Base-by-base conservation (phyloP, 53 echinoderm and acorn worm genomes). In the Echinarachnius parma region DNA sequence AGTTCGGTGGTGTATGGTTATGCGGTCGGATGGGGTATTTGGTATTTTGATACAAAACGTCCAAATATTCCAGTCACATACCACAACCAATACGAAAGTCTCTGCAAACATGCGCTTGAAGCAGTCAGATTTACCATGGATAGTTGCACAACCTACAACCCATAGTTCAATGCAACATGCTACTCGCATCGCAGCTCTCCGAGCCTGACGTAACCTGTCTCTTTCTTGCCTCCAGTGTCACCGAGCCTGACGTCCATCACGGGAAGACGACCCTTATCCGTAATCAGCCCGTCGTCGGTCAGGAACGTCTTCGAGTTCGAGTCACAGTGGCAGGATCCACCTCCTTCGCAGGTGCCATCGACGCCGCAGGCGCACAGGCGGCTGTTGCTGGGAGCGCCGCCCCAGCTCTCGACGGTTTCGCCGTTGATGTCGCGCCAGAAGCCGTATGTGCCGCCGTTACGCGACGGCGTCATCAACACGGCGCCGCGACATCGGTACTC, bases 351-450 rank as follows among this genome's bases (percentile, higher is more conserved):
- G 20, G 31, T 63, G 9, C 65, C 83, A 14, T 61, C 61, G 9
- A 82, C 77, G 21, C 83, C 83, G 47, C 83, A 82, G 3, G 83
- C 83, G 30, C 83, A 82, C 7, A 58, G 39, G 9, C 61, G 5
- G 26, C 76, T 76, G 30, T 82, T 82, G 9, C 66, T 57, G 16
- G 83, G 83, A 16, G 83, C 83, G 33, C 83, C 83, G 21, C 83
- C 83, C 83, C 83, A 82, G 13, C 57, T 74, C 22, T 75, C 65
- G 14, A 82, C 63, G 25, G 20, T 16, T 15, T 65, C 83, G 0
- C 77, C 83, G 49, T 82, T 75, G 27, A 76, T 66, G 33, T 77
- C 63, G 15, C 29, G 21, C 64, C 76, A 57, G 53, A 61, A 82
- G 11, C 66, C 77, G 50, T 82, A 77, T 10, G 36, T 55, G 0